phyloP scores from a whole-genome alignment of 2,113 vertebrate genomes.

The Burhinus bistriatus region DNA sequence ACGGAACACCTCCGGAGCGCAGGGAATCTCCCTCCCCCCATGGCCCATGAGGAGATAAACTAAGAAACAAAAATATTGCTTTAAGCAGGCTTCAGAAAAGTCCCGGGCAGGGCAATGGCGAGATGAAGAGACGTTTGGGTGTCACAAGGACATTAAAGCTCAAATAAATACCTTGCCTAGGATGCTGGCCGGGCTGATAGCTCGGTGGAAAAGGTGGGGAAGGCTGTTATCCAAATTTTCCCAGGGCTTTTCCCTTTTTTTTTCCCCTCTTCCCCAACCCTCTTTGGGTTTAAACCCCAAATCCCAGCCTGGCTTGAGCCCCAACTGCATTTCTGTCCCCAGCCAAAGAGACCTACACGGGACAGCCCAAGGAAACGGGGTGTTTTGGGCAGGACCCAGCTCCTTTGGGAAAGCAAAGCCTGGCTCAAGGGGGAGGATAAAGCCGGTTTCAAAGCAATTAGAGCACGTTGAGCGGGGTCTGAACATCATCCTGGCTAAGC shows the following conservation, averaged over 20 bases:
- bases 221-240: background rate
- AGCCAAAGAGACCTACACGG: fast-evolving
- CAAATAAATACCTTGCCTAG: background rate
- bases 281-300: background rate
- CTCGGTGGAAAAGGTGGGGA: background rate
- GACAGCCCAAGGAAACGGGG: fast-evolving
- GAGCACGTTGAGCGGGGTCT: fast-evolving
- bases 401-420: background rate
- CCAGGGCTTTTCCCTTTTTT: background rate
- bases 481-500: background rate
- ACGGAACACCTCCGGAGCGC: fast-evolving
- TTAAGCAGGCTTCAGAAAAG: background rate
- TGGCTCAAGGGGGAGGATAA: background rate
- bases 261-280: background rate
- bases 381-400: background rate
- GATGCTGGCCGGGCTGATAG: background rate
- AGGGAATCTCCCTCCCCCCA: background rate
- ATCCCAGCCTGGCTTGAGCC: background rate
- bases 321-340: background rate
- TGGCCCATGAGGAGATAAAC: background rate
- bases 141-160: background rate
- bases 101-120: background rate
- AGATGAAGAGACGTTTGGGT: background rate
- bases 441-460: background rate
- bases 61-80: background rate